Base-by-base conservation (phyloP, 2,113 vertebrate species). In the Lycaon pictus region DNA sequence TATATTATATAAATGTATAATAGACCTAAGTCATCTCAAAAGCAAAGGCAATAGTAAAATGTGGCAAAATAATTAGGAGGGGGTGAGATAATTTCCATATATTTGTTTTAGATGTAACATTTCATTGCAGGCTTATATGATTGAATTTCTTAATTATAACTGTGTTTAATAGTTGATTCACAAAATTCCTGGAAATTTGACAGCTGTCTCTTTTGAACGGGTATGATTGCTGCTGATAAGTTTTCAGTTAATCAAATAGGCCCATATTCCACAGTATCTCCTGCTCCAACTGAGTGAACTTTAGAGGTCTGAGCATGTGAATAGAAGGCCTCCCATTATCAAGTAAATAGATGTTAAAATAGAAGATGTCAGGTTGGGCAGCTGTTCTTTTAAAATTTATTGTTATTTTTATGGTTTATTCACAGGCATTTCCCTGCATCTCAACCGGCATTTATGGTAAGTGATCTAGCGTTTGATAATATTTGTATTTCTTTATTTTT, bases 381-480 rank as follows among this genome's bases (percentile, higher is more conserved):
- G 2, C 25, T 8, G 0, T 95, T 87, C 12, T 74, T 90, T 95
- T 96, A 83, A 85, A 82, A 96, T 96, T 98, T 56, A 98, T 79
- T 32, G n/a, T 87, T 93, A 82, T 94, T 87, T 98, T 94, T 98
- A 58, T 98, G 98, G 93, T 96, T 99, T 83, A 93, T 98, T 99
- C 98, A 90, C 99, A 99, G 99, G 99, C 99, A 95, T 99, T 99
- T 98, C 99, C 99, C 25, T 99, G 99, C 98, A 99, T 99, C 99
- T 99, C 99, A 93, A 99, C 99, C 1, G 99, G 99, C 98, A 99
- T 99, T 99, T 99, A 99, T 98, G 99, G 99, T 99, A 99, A 99
- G 99, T 82, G 74, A 97, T 80, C 58, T 96, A 97, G 89, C 19
- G 97, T 97, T 97, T 94, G 32, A 35, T 95, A 79, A 85, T 71